Conservation (phyloP, 1,140 invertebrate genomes). For the Drosophila santomea region DNA sequence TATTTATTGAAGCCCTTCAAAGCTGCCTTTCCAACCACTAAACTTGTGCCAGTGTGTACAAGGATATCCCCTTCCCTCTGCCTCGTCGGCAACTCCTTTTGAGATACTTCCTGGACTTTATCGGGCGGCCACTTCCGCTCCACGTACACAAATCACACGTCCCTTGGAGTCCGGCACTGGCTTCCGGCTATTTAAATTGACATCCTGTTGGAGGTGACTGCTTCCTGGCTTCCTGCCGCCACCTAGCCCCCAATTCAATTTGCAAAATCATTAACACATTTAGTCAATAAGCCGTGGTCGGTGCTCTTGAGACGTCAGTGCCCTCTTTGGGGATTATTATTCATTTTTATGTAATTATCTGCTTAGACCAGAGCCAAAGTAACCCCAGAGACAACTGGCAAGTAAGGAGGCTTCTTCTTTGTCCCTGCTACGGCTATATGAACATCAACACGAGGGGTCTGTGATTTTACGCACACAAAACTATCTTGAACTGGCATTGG, state of each 20-base stretch:
- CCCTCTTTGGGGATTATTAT: constrained; percentile 71
- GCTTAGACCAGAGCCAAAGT: constrained; percentile 47
- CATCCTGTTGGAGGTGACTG: constrained; percentile 69
- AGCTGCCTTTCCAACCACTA: too few species aligned
- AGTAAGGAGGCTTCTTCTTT: constrained; percentile 19
- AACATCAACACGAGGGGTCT: constrained; percentile 8
- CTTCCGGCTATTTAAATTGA: constrained; percentile 75
- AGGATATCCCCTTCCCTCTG: constrained; percentile 15
- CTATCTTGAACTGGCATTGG: constrained; percentile 62
- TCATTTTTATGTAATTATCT: constrained; percentile 83
- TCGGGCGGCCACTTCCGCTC: constrained; percentile 64
- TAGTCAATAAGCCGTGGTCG: constrained; percentile 74
- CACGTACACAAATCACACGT: constrained; percentile 57
- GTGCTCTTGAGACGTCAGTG: constrained; percentile 55
- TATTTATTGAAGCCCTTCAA: too few species aligned
- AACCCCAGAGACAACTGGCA: constrained; percentile 34
- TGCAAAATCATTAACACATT: constrained; percentile 80
- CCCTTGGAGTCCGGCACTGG: constrained; percentile 40
- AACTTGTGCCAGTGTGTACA: not conserved
- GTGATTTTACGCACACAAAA: constrained; percentile 28
- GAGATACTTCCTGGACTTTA: constrained; percentile 67
- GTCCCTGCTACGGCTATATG: constrained; percentile 1
- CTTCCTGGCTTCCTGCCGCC: constrained; percentile 50
- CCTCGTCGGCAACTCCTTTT: constrained; percentile 38
- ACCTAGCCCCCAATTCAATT: constrained; percentile 61